Conservation (phyloP, 2,888 invertebrate species). For the Morpho achilles region DNA sequence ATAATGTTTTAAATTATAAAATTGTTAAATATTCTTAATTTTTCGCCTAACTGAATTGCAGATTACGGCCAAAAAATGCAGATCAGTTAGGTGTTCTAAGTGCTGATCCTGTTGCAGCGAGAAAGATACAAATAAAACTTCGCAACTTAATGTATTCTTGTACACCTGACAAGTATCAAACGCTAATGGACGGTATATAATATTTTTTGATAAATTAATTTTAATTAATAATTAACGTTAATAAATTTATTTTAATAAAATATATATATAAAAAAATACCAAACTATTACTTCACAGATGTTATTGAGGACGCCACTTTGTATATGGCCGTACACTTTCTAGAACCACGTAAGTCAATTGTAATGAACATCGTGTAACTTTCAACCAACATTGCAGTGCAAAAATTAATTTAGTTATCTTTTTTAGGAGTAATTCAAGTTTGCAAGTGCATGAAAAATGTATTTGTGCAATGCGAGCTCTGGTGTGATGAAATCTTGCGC, state of each 20-base stretch:
- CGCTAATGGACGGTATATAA: constrained; percentile 48
- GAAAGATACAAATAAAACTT: constrained; percentile 64
- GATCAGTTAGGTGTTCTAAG: constrained; percentile 46
- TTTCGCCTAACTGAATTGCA: constrained; percentile 27
- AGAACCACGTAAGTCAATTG: constrained; percentile 47
- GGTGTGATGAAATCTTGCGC: constrained; percentile 64
- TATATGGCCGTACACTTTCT: constrained; percentile 57
- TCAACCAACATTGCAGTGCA: too few relatives aligned
- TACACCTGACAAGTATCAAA: constrained; percentile 38
- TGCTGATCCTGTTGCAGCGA: constrained; percentile 56
- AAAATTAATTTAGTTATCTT: not conserved
- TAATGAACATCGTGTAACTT: too few relatives aligned
- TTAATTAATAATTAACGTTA: not conserved
- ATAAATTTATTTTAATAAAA: not conserved
- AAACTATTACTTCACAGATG: constrained; percentile 44
- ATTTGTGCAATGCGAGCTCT: constrained; percentile 65
- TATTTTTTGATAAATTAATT: not conserved
- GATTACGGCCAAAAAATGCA: constrained; percentile 52
- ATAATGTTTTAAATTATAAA: not conserved
- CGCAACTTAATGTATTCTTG: constrained; percentile 41
- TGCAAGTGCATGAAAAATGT: constrained; percentile 70
- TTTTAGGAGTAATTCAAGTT: constrained; percentile 52
- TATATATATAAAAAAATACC: too few relatives aligned
- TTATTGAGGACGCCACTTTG: constrained; percentile 54
- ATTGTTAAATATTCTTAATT: not conserved